Evolutionary conservation across 2,888 invertebrate species (phyloP).

Genomic region (Digitonthophagus gazella): DNA sequence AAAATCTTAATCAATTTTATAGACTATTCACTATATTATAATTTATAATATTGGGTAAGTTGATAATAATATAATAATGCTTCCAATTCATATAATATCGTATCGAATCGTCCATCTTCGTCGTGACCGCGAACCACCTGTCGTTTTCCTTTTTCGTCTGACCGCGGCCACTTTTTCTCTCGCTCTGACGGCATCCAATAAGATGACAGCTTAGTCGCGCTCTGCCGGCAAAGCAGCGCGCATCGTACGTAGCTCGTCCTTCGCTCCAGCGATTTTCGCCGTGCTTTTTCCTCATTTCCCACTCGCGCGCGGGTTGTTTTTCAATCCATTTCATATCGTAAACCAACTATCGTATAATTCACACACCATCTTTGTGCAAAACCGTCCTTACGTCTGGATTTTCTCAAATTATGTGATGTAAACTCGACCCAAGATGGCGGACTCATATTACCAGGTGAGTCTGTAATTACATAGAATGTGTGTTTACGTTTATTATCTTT

Average conservation of each 20-base stretch:
- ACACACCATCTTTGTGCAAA: conserved; percentile 12
- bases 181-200: conserved; percentile 21
- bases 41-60: conserved; percentile 20
- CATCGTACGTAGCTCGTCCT: conserved; percentile 32
- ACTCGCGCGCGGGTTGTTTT: too few relatives aligned
- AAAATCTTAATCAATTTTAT: too few relatives aligned
- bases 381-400: conserved; percentile 14
- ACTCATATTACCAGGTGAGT: conserved; percentile 66
- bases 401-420: conserved; percentile 40
- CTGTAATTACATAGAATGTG: conserved; percentile 25
- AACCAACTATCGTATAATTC: not conserved
- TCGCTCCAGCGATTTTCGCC: too few relatives aligned
- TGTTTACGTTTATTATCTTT: conserved; percentile 25
- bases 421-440: conserved; percentile 59
- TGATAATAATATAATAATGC: too few relatives aligned
- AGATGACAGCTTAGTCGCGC: conserved; percentile 32
- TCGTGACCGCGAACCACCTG: conserved; percentile 28
- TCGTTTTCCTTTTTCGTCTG: conserved; percentile 31
- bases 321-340: too few relatives aligned
- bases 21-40: not conserved
- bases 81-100: too few relatives aligned
- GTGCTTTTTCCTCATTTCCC: too few relatives aligned
- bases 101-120: not conserved
- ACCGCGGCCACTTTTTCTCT: conserved; percentile 18
- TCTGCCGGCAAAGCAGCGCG: conserved; percentile 39